These are phyloP conservation scores for Hyppa rectilinea DNA, from an alignment of 2,888 invertebrate species.

Conservation along the genomic window DNA sequence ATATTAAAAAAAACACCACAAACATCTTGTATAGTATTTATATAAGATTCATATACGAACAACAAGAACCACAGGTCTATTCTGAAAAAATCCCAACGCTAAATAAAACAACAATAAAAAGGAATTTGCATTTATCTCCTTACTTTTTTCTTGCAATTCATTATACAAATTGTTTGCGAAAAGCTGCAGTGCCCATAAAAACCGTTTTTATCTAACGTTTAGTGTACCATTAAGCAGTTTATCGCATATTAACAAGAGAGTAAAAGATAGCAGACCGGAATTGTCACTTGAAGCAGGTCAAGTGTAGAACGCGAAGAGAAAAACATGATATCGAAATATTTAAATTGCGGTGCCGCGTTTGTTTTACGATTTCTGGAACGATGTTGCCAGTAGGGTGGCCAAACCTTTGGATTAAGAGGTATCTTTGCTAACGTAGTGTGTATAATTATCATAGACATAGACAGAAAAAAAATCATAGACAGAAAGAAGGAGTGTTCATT, in stretches of 20 bases:
- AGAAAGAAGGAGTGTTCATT: too few species aligned
- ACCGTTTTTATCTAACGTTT: constrained; percentile 51
- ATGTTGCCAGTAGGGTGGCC: constrained; percentile 35
- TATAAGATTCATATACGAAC: neutral
- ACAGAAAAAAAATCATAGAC: too few species aligned
- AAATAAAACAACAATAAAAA: constrained; percentile 30
- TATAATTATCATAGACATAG: too few species aligned
- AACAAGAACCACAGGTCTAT: neutral
- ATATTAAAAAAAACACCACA: too few species aligned
- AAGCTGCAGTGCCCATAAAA: constrained; percentile 53
- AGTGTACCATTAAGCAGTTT: constrained; percentile 48
- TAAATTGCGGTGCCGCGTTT: constrained; percentile 55
- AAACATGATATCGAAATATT: constrained; percentile 63
- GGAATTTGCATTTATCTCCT: constrained; percentile 48
- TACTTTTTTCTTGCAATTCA: constrained; percentile 47
- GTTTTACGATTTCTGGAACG: constrained; percentile 65
- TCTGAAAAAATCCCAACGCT: neutral
- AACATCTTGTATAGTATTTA: too few species aligned
- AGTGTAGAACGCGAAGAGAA: constrained; percentile 43
- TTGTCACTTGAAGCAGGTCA: constrained; percentile 56
- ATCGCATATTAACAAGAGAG: constrained; percentile 55
- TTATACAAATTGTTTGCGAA: constrained; percentile 53
- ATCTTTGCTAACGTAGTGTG: neutral
- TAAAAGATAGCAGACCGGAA: constrained; percentile 36
- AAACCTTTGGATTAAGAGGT: neutral